A percentile compares a stretch with the other conserved stretches of the same genome.
phyloP scores from a whole-genome alignment of 2,113 vertebrate species.

The Eudyptes chrysolophus region DNA sequence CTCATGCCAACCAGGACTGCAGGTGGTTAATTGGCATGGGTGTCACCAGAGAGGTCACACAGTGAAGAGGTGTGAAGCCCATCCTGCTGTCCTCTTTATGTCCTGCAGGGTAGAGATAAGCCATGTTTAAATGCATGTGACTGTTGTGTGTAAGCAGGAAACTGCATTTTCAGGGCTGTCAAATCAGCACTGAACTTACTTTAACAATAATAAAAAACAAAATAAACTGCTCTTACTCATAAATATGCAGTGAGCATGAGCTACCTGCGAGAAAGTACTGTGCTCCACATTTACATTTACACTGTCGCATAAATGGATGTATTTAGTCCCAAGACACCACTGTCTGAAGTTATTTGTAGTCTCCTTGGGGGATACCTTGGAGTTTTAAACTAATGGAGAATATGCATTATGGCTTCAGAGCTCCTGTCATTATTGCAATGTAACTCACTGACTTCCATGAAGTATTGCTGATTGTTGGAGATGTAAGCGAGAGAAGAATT shows the following conservation, averaged over 20 bases:
- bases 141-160: not conserved
- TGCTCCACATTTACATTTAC: not conserved
- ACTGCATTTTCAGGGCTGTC: not conserved
- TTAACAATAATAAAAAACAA: not conserved
- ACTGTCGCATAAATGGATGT: not conserved
- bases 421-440: not conserved
- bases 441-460: not conserved
- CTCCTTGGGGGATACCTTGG: slow-evolving; percentile 16
- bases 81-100: not conserved
- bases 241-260: not conserved
- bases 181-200: not conserved
- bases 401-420: slow-evolving; percentile 31
- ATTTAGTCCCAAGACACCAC: slow-evolving; percentile 16
- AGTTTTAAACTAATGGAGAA: slow-evolving; percentile 40
- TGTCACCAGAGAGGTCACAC: not conserved
- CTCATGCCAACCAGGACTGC: not conserved
- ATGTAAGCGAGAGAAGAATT: not conserved
- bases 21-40: rapidly evolving
- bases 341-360: slow-evolving; percentile 23
- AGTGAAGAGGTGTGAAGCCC: not conserved
- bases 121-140: not conserved
- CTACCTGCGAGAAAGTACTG: not conserved
- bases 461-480: not conserved
- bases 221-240: not conserved
- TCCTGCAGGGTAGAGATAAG: not conserved